phyloP scores from a whole-genome alignment of 1,140 invertebrate species.

The Semibalanus balanoides region DNA sequence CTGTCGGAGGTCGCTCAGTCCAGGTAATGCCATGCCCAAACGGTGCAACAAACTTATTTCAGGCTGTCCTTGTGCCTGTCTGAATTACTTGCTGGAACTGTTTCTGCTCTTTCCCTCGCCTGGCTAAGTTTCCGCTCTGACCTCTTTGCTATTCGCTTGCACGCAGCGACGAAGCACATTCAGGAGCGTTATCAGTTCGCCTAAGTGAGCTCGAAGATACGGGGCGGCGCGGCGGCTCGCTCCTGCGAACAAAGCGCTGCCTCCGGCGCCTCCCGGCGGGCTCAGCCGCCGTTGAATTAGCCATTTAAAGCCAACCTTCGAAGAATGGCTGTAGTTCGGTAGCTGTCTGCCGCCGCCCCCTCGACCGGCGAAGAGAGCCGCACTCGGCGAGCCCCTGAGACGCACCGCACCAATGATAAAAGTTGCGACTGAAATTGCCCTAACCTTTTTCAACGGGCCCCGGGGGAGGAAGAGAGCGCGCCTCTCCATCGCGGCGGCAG shows the following conservation, averaged over 20 bases:
- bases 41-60: too few relatives aligned
- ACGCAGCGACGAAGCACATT: neutral
- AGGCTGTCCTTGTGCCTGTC: too few relatives aligned
- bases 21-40: too few relatives aligned
- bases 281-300: neutral
- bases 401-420: neutral
- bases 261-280: neutral
- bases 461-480: neutral
- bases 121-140: neutral
- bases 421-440: slow-evolving; percentile 1
- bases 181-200: neutral
- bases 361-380: neutral
- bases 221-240: too few relatives aligned
- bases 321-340: neutral
- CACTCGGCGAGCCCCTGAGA: neutral
- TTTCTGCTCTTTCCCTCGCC: neutral
- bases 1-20: too few relatives aligned
- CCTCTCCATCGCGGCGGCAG: too few relatives aligned
- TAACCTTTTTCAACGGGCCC: neutral
- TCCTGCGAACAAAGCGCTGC: neutral
- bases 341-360: neutral
- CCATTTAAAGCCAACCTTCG: neutral
- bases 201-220: neutral
- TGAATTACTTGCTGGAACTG: too few relatives aligned
- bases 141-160: neutral